Evolutionary conservation across 2,113 vertebrate genomes (phyloP).

Genomic region (Rana temporaria): DNA sequence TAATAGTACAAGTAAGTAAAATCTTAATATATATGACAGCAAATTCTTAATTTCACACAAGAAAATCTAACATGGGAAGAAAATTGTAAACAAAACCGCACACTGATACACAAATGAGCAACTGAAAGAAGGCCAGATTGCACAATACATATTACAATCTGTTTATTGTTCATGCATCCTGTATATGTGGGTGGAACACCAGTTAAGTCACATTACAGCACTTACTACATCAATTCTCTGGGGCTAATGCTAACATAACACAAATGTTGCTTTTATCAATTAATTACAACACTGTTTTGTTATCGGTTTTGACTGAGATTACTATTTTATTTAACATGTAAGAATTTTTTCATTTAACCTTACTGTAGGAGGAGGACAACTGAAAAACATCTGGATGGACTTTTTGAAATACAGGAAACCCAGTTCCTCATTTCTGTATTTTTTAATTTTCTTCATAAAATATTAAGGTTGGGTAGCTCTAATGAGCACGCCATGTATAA

Average conservation of each 20-base stretch:
- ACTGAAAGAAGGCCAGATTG: conserved; percentile 20
- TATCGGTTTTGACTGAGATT: not conserved
- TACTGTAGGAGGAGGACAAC: not conserved
- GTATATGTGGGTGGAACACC: conserved; percentile 40
- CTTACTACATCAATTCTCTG: conserved; percentile 10
- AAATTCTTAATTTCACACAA: not conserved
- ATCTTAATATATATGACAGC: conserved; percentile 6
- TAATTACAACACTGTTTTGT: not conserved
- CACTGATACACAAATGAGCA: conserved; percentile 27
- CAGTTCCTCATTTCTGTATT: not conserved
- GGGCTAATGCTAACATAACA: conserved; percentile 9
- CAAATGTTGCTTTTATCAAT: conserved; percentile 20
- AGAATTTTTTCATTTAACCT: not conserved
- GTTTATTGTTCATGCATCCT: conserved; percentile 45
- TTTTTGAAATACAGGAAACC: not conserved
- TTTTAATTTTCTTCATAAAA: not conserved
- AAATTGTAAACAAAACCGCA: not conserved
- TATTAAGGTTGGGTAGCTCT: not conserved
- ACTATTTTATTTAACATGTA: not conserved
- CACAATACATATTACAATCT: conserved; percentile 39
- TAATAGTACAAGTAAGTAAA: not conserved
- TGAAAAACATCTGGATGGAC: not conserved
- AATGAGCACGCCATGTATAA: not conserved
- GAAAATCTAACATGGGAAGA: not conserved
- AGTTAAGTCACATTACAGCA: conserved; percentile 12